Evolutionary conservation across 2,888 invertebrate species (phyloP).

Genomic region (Cepaea hortensis): DNA sequence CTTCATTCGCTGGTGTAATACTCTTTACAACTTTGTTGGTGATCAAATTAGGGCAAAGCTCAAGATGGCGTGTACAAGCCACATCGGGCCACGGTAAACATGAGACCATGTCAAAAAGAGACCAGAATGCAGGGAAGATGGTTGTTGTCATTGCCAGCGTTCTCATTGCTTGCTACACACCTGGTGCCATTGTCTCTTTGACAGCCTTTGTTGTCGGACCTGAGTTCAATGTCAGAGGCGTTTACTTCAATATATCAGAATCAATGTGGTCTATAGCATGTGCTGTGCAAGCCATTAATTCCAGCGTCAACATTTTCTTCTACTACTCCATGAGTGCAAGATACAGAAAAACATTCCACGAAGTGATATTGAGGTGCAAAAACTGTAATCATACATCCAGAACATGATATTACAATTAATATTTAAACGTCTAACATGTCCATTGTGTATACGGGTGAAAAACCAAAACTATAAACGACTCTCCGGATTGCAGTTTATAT

Average conservation of each 20-base stretch:
- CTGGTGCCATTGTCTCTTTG: not conserved
- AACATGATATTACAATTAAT: too few relatives aligned
- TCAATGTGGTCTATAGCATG: not conserved
- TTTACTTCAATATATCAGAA: not conserved
- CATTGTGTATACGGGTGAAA: too few relatives aligned
- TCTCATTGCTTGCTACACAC: conserved; percentile 17
- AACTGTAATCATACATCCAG: too few relatives aligned
- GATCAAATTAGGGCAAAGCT: not conserved
- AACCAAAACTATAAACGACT: too few relatives aligned
- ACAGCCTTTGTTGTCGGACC: not conserved
- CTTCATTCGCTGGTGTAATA: conserved; percentile 1
- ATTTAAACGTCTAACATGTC: too few relatives aligned
- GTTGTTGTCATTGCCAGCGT: conserved; percentile 9
- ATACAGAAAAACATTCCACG: not conserved
- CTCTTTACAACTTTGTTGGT: conserved; percentile 17
- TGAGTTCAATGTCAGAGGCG: conserved; percentile 1
- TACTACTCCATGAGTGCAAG: conserved; percentile 29
- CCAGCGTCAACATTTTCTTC: conserved; percentile 5
- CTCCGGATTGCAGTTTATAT: too few relatives aligned
- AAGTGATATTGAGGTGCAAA: too few relatives aligned
- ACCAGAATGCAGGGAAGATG: conserved; percentile 2
- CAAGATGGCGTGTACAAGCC: not conserved
- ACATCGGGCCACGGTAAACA: not conserved
- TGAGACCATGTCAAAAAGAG: not conserved
- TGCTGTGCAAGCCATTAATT: not conserved